Percentiles rank a stretch among this genome's conserved stretches.
phyloP scores from a whole-genome alignment of 2,888 invertebrate genomes.

The Creontiades dilutus region DNA sequence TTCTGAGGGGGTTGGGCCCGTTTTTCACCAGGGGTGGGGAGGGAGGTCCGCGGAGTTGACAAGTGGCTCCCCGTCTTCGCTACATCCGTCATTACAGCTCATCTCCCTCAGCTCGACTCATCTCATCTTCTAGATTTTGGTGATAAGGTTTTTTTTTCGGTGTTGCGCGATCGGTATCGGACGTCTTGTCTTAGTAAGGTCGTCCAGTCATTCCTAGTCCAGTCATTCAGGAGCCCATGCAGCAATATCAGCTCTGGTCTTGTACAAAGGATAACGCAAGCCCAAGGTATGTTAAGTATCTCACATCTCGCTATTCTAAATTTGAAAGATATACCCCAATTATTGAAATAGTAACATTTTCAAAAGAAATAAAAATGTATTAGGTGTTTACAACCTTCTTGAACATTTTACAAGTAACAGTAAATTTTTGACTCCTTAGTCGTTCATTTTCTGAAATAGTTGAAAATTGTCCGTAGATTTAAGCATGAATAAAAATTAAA shows the following conservation, averaged over 20 bases:
- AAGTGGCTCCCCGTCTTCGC: conserved; percentile 44
- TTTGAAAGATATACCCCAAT: too few species aligned
- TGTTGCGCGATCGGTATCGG: not conserved
- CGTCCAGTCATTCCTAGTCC: conserved; percentile 12
- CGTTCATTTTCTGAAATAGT: too few species aligned
- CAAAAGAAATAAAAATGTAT: too few species aligned
- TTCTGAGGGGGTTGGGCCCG: not conserved
- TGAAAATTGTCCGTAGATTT: too few species aligned
- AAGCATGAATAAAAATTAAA: too few species aligned
- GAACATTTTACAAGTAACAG: too few species aligned
- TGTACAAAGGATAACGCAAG: not conserved
- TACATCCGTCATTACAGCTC: conserved; percentile 30
- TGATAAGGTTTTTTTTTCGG: not conserved
- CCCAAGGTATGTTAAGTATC: not conserved
- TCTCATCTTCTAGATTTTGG: not conserved
- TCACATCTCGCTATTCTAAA: too few species aligned
- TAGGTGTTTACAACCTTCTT: too few species aligned
- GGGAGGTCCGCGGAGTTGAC: conserved; percentile 23
- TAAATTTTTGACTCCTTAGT: too few species aligned
- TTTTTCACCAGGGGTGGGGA: not conserved
- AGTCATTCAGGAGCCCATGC: not conserved
- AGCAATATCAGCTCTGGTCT: not conserved
- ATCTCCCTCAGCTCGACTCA: conserved; percentile 8
- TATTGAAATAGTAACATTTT: too few species aligned
- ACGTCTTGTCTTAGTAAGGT: not conserved